A percentile compares a stretch with the other conserved stretches of the same genome.
These are phyloP conservation scores for Rhizomys pruinosus DNA, from an alignment of 2,113 vertebrate species.

Conservation along the genomic window DNA sequence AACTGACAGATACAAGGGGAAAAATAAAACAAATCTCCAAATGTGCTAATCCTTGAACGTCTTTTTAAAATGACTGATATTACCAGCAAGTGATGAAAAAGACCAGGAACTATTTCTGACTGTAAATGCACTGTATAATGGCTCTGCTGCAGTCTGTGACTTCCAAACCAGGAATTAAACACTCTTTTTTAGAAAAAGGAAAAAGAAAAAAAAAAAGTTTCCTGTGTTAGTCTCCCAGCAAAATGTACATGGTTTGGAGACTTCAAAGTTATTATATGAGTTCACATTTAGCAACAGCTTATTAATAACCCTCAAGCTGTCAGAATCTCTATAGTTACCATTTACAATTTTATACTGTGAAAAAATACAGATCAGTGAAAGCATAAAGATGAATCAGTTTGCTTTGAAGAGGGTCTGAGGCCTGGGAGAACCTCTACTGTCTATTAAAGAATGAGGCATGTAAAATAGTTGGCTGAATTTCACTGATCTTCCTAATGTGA, in stretches of 20 bases:
- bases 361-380: conserved; percentile 83
- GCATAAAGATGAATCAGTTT: conserved; percentile 77
- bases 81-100: conserved; percentile 57
- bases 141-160: conserved; percentile 72
- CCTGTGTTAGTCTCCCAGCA: conserved; percentile 70
- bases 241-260: conserved; percentile 72
- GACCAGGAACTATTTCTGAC: conserved; percentile 57
- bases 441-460: conserved; percentile 81
- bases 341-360: conserved; percentile 85
- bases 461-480: conserved; percentile 80
- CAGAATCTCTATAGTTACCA: conserved; percentile 79
- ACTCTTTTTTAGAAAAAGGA: conserved; percentile 54
- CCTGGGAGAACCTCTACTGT: conserved; percentile 78
- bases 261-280: conserved; percentile 73
- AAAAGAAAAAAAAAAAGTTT: conserved; percentile 63
- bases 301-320: conserved; percentile 82
- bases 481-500: conserved; percentile 88
- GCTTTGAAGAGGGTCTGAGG: conserved; percentile 77
- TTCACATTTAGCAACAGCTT: conserved; percentile 75
- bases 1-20: conserved; percentile 47
- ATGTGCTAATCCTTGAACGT: conserved; percentile 45
- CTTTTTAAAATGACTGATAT: conserved; percentile 55
- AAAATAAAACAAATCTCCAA: conserved; percentile 7
- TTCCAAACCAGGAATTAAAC: conserved; percentile 77
- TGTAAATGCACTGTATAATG: conserved; percentile 65